A percentile compares a stretch with the other conserved stretches of the same genome.
Conservation (phyloP, 2,888 invertebrate species). For the Leuctra nigra region DNA sequence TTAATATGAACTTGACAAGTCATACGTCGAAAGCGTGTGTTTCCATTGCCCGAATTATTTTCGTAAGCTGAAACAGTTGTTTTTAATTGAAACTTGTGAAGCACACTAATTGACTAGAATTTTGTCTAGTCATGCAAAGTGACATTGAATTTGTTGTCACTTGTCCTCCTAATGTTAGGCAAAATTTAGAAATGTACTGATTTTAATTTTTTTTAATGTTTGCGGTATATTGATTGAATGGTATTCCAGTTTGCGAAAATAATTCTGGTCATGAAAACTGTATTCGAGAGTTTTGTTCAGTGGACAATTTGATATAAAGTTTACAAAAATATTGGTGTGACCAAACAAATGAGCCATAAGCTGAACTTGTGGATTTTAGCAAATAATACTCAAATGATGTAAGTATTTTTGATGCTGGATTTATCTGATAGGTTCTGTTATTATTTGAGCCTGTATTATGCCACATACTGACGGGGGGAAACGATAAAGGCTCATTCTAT, state of each 20-base stretch:
- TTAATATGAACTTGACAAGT: neutral
- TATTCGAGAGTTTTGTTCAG: neutral
- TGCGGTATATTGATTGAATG: too few relatives aligned
- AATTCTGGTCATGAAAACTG: neutral
- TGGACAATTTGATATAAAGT: neutral
- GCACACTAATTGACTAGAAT: too few relatives aligned
- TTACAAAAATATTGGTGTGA: neutral
- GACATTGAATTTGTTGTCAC: too few relatives aligned
- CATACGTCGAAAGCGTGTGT: too few relatives aligned
- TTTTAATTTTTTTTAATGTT: too few relatives aligned
- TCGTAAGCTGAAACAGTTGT: too few relatives aligned
- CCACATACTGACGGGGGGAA: neutral
- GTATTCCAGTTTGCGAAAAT: neutral
- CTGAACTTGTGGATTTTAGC: neutral
- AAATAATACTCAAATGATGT: neutral
- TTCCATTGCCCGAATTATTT: too few relatives aligned
- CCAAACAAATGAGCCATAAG: neutral
- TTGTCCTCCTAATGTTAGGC: too few relatives aligned
- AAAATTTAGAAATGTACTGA: too few relatives aligned
- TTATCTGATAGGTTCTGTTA: slow-evolving; percentile 3
- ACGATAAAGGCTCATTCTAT: neutral
- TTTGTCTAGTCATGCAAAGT: too few relatives aligned
- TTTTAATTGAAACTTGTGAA: too few relatives aligned
- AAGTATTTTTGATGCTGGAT: slow-evolving; percentile 14
- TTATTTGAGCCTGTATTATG: slow-evolving; percentile 2